Percentiles rank a stretch among this genome's conserved stretches.
Evolutionary conservation across 23 tunicate species (phyloP).

Genomic region (Ascidia mentula): DNA sequence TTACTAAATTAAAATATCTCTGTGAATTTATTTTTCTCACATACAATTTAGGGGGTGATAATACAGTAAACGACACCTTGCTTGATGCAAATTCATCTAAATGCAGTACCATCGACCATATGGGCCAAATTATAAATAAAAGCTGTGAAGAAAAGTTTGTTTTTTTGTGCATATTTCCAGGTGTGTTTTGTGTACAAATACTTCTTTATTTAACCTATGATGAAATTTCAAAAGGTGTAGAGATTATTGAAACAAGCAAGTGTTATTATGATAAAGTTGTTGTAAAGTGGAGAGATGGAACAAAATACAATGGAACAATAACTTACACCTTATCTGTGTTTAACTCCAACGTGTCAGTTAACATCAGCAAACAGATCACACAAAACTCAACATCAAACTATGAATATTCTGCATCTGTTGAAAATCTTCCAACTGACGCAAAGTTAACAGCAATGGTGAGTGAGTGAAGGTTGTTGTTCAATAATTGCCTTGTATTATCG

Average conservation of each 20-base stretch:
- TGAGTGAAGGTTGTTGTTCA: neutral
- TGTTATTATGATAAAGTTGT: neutral
- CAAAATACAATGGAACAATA: neutral
- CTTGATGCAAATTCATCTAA: too few species aligned
- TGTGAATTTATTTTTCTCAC: neutral
- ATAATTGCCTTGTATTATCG: too few species aligned
- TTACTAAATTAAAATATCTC: too few species aligned
- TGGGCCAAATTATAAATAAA: neutral
- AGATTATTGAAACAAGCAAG: constrained; percentile 2
- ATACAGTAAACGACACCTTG: neutral
- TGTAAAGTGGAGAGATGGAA: neutral
- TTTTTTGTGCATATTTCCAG: neutral
- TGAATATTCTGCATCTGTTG: neutral
- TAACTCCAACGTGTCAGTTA: neutral
- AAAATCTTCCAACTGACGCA: constrained; percentile 2
- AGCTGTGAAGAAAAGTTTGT: neutral
- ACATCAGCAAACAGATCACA: neutral
- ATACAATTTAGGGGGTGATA: neutral
- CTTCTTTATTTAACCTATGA: neutral
- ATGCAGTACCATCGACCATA: neutral
- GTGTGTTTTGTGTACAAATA: neutral
- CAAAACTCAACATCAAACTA: neutral
- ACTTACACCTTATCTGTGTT: neutral
- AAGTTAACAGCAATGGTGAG: neutral
- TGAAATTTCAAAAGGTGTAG: too few species aligned